Evolutionary conservation across 2,113 vertebrate genomes (phyloP), one percentile per base, ranked within the genome.

Genomic region (Xiphorhynchus elegans): DNA sequence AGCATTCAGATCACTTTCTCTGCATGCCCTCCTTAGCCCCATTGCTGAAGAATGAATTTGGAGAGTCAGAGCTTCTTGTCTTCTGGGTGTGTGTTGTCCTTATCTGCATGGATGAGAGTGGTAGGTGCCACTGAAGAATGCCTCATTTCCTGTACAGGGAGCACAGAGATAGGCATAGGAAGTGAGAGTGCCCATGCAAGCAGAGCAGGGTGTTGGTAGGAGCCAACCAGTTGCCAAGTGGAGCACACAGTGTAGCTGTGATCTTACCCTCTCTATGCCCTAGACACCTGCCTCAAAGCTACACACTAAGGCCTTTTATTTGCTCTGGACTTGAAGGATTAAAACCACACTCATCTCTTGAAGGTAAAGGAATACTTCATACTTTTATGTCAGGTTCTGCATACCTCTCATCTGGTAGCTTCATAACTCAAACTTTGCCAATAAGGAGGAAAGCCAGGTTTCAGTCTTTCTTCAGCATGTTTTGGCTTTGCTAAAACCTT

Each of bases 121-220:
- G 40, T 17, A 33, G 33, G 16, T 69, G 31, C 10, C 35, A 37
- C 73, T 55, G 69, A 6, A 56, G 64, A 37, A n/a, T 9, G 33
- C 23, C 19, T n/a, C 6, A 1, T 7, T 60, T 12, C 28, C 53
- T 68, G 10, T 33, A 5, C 60, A 10, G 55, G 28, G 37, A 68
- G 23, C 42, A 31, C 23, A n/a, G 44, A 21, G 47, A 7, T 13
- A 24, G 53, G 26, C n/a, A 4, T 2, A 9, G 47, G 2, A 37
- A 35, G 46, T 2, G 29, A 52, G 40, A 3, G 24, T 0, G 0
- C 42, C 49, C 44, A 17, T 0, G 1, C 9, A 4, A 37, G 53
- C 40, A 33, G 64, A 50, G 52, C 33, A 37, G 63, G 20, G 15
- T 0, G 0, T 33, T 62, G 14, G 16, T 6, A 18, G 47, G n/a